Base-by-base conservation (phyloP, 2,888 invertebrate genomes). In the Ormyrus nitidulus region DNA sequence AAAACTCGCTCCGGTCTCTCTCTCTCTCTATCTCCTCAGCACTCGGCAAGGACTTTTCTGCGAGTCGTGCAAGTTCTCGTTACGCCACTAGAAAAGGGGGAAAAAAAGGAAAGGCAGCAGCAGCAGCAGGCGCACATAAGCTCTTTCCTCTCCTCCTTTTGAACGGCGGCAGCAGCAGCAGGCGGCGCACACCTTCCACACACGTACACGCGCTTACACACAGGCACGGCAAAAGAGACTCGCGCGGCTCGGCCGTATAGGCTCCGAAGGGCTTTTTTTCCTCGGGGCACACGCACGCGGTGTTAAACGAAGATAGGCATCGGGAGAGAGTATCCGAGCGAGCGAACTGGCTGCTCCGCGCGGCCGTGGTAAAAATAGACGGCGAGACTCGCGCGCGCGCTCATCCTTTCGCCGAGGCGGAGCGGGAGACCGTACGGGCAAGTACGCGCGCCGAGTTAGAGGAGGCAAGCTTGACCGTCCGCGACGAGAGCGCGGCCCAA, bases 301-400 rank as follows among this genome's bases (percentile, higher is more conserved):
- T 71, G 83, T 81, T 81, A 82, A 83, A 68, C 71, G 82, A 82
- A 84, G 83, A 83, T 81, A 81, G 83, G 73, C 79, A 84, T 84
- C 82, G 78, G 61, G 74, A 61, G 72, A 65, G 61, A 69, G 49
- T 34, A 48, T 49, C 65, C 48, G 77, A 79, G 62, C 53, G 51
- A 61, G 62, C 64, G 65, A 73, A 62, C 72, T 62, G 72, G 44
- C 64, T 70, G 79, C 77, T 73, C 79, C 74, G 80, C 19, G 19
- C 13, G 61, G 34, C 6, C n/a, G 66, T 66, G 34, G 82, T 84
- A 85, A 87, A 87, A 88, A 86, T 86, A 86, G 84, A 83, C 70
- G 13, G 54, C 80, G 83, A 85, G 85, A 84, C 84, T 79, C 70
- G 80, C 49, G 51, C 13, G 76, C 13, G 79, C 74, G 84, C 85